Evolutionary conservation across 2,888 invertebrate genomes (phyloP).

Genomic region (Gandaritis pyraliata): DNA sequence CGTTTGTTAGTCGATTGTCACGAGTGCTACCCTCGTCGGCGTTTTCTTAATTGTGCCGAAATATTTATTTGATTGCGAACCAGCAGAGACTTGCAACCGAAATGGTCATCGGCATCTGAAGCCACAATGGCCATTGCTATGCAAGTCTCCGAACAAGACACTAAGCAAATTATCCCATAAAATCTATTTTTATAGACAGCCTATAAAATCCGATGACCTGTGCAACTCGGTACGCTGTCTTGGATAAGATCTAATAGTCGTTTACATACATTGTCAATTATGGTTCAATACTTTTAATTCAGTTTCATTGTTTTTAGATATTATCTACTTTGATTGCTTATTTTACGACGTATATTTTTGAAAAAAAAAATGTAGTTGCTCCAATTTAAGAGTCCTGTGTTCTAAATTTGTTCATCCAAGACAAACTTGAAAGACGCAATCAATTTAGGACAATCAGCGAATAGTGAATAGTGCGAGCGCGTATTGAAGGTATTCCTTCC

Average conservation of each 20-base stretch:
- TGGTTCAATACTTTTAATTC: slow-evolving; percentile 24
- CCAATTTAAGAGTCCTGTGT: slow-evolving; percentile 16
- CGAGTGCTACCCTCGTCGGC: slow-evolving; percentile 82
- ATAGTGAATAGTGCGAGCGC: slow-evolving; percentile 49
- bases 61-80: slow-evolving; percentile 84
- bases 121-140: slow-evolving; percentile 70
- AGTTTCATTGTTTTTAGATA: slow-evolving; percentile 1
- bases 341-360: neutral
- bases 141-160: slow-evolving; percentile 52
- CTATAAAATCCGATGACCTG: slow-evolving; percentile 38
- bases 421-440: slow-evolving; percentile 50
- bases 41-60: slow-evolving; percentile 85
- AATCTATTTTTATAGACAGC: slow-evolving; percentile 55
- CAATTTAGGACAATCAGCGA: slow-evolving; percentile 63
- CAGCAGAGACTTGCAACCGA: slow-evolving; percentile 79
- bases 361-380: slow-evolving; percentile 1
- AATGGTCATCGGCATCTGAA: slow-evolving; percentile 82
- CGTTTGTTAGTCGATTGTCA: slow-evolving; percentile 70
- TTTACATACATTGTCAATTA: slow-evolving; percentile 32
- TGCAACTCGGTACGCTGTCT: slow-evolving; percentile 30
- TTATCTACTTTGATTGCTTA: neutral
- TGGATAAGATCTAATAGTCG: slow-evolving; percentile 31
- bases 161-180: slow-evolving; percentile 61
- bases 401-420: slow-evolving; percentile 41
- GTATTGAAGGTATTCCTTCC: slow-evolving; percentile 63